phyloP scores from a whole-genome alignment of 2,113 vertebrate genomes.

The Cheirogaleus medius region DNA sequence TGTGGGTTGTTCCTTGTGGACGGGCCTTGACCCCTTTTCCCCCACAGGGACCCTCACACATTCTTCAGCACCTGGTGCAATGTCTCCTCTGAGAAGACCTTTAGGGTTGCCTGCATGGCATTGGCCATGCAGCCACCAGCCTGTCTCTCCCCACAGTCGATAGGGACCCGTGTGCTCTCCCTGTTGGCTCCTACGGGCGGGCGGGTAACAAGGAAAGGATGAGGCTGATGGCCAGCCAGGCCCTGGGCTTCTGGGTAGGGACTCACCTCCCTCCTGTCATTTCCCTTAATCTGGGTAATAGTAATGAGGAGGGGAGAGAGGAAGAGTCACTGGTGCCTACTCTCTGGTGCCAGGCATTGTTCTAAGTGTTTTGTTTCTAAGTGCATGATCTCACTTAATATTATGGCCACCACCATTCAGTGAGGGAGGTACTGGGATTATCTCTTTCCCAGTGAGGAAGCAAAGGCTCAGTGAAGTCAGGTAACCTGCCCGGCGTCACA shows the following conservation, averaged over 20 bases:
- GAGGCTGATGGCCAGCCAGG: neutral
- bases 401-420: fast-evolving
- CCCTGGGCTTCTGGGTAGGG: neutral
- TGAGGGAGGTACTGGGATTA: neutral
- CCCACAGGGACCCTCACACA: neutral
- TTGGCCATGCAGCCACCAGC: fast-evolving
- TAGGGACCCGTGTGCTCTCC: neutral
- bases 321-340: neutral
- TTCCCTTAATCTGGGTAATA: neutral
- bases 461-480: neutral
- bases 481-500: neutral
- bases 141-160: neutral
- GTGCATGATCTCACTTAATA: neutral
- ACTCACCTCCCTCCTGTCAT: neutral
- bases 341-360: neutral
- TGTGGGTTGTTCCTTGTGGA: neutral
- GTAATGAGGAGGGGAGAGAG: neutral
- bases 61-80: neutral
- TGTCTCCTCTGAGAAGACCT: neutral
- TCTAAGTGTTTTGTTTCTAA: neutral
- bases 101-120: neutral
- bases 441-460: neutral
- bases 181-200: neutral
- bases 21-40: neutral
- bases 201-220: neutral